Base-by-base conservation (phyloP, 2,797 vertebrate genomes). In the Cirrhinus mrigala region DNA sequence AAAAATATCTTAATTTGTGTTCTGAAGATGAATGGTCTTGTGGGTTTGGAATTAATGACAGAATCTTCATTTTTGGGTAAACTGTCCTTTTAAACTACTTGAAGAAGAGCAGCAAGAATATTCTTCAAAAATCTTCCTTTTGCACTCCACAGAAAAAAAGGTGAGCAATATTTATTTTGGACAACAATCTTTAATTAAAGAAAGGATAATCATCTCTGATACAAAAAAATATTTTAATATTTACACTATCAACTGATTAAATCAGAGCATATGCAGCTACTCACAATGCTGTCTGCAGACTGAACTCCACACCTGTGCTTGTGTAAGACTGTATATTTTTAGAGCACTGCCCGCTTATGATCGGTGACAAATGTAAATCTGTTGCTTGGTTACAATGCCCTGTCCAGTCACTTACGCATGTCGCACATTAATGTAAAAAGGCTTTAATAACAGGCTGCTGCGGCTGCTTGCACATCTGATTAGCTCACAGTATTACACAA, bases 331-430 rank as follows among this genome's bases (percentile, higher is more conserved):
- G 64, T 60, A 24, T 82, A 82, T 82, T 82, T 82, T 73, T 73
- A 82, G 69, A 60, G 54, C 16, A 62, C n/a, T 82, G 68, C 24
- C 20, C 1, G 4, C 16, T 46, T 60, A 82, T 60, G 69, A 82
- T 73, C 16, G 24, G 24, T 60, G 69, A 46, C 54, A 62, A 82
- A 73, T 46, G 80, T 56, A 73, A 73, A 58, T 58, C 40, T 82
- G 37, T 82, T 82, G 81, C 80, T 73, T 73, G 40, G 80, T 46
- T 82, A 82, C 80, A 48, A 73, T 15, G 6, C 40, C 24, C 52
- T 29, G 68, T 73, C 80, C 80, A 71, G 54, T 60, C 37, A 20
- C n/a, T 58, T 82, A 71, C 60, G 52, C 40, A 60, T 27, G 22
- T 46, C 18, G 48, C 16, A 54, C 37, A 68, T 14, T 58, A 11